Base-by-base conservation (phyloP, 2,888 invertebrate species). In the Sesia bembeciformis region DNA sequence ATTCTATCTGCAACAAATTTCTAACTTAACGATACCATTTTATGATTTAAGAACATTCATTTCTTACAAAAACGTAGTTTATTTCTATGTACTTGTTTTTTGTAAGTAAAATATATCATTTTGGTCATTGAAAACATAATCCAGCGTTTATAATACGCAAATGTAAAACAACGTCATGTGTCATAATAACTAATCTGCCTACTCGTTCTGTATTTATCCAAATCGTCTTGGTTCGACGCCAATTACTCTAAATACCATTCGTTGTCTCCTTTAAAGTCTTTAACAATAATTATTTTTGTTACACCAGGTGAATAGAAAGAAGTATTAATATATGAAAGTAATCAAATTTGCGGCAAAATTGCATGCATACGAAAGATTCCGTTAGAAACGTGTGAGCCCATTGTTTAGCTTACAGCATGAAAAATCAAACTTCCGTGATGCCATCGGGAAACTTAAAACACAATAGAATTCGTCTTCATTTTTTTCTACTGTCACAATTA, bases 151-250 rank as follows among this genome's bases (percentile, higher is more conserved):
- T 23, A 4, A 43, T 46, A 56, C 55, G 52, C 68, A 69, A 74
- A 70, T 67, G 50, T 5, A 64, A 68, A 76, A 79, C 74, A 77
- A 78, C 76, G 73, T 76, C 72, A 72, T 74, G 71, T 77, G 78
- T 80, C 78, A 78, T 81, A 81, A 82, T 81, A 82, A 81, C 76
- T 78, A 80, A 84, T 81, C 76, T 79, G 72, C 79, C 78, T 79
- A 80, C 80, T 73, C 75, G 73, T 73, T 77, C 68, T 81, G 79
- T 76, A 80, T 81, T 81, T 82, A 77, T 67, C 63, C 65, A 74
- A 74, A 73, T 72, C 71, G 71, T 72, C 68, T 81, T 81, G 81
- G 84, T 74, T 60, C 63, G 62, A 60, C 75, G 83, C 84, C 84
- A 84, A 76, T 65, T 73, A 81, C 75, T 78, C 77, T 74, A 81